These are phyloP conservation scores for Coregonus suidteri DNA, from an alignment of 2,797 vertebrate genomes.

Conservation along the genomic window DNA sequence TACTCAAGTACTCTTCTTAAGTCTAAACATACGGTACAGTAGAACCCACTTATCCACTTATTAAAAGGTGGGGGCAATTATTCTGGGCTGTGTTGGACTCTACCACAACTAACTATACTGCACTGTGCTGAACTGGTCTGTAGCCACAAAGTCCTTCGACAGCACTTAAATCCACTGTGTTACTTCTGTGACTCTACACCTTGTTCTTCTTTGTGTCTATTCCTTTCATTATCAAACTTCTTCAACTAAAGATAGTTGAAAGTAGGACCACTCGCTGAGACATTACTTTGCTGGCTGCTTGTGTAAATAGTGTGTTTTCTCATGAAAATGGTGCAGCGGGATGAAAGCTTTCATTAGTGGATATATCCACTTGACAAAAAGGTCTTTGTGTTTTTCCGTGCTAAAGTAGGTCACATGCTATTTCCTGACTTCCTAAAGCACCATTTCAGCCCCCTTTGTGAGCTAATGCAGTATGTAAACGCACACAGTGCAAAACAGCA, in stretches of 20 bases:
- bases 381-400: constrained; percentile 38
- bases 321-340: constrained; percentile 31
- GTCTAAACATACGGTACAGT: neutral
- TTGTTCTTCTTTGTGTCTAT: too few species aligned
- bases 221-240: neutral
- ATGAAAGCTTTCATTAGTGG: constrained; percentile 48
- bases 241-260: constrained; percentile 1
- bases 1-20: neutral
- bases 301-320: neutral
- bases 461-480: constrained; percentile 48
- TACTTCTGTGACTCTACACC: too few species aligned
- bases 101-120: neutral
- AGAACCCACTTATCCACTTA: neutral
- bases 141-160: neutral
- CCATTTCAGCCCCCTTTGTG: constrained; percentile 40
- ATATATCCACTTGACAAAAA: constrained; percentile 55
- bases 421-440: constrained; percentile 49
- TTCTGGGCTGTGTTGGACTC: neutral
- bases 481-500: constrained; percentile 18
- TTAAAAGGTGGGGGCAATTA: neutral
- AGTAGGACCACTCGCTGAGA: neutral
- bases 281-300: neutral
- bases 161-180: too few species aligned
- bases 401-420: constrained; percentile 53
- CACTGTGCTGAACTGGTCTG: neutral